Conservation (phyloP, 2,888 invertebrate genomes). For the Caenorhabditis drosophilae region DNA sequence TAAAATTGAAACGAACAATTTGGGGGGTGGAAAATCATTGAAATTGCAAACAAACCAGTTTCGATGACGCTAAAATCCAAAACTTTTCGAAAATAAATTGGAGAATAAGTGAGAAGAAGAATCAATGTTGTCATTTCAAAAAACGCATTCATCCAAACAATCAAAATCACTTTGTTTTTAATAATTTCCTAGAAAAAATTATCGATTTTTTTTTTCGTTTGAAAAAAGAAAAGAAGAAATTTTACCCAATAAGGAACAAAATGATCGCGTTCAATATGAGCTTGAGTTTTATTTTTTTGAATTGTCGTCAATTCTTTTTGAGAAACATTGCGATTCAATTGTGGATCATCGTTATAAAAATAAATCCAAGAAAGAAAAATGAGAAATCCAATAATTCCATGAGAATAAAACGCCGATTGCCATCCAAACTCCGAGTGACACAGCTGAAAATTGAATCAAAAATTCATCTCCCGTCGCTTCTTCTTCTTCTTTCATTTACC, state of each 20-base stretch:
- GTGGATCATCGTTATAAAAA: slow-evolving; percentile 54
- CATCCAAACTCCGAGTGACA: slow-evolving; percentile 55
- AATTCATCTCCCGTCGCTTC: neutral
- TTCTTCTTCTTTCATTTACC: slow-evolving; percentile 24
- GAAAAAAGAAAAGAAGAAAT: too few relatives aligned
- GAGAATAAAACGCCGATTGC: slow-evolving; percentile 62
- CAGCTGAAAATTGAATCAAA: slow-evolving; percentile 35
- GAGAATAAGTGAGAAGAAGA: slow-evolving; percentile 61
- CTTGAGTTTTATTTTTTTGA: slow-evolving; percentile 57
- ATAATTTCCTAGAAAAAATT: slow-evolving; percentile 49
- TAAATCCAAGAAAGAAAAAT: slow-evolving; percentile 46
- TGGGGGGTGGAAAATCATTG: too few relatives aligned
- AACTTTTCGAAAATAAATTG: slow-evolving; percentile 58
- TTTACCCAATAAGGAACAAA: slow-evolving; percentile 60
- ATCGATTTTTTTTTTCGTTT: too few relatives aligned
- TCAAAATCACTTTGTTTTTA: slow-evolving; percentile 55
- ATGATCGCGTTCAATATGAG: slow-evolving; percentile 58
- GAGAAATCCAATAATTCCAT: slow-evolving; percentile 36
- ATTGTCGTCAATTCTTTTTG: slow-evolving; percentile 50
- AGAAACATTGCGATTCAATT: slow-evolving; percentile 28
- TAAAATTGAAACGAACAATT: neutral
- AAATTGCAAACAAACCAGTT: slow-evolving; percentile 32
- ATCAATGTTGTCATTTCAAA: slow-evolving; percentile 62
- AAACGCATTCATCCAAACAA: slow-evolving; percentile 61
- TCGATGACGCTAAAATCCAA: slow-evolving; percentile 50